phyloP scores from a whole-genome alignment of 2,797 vertebrate species.

The Centropyge bicolor region DNA sequence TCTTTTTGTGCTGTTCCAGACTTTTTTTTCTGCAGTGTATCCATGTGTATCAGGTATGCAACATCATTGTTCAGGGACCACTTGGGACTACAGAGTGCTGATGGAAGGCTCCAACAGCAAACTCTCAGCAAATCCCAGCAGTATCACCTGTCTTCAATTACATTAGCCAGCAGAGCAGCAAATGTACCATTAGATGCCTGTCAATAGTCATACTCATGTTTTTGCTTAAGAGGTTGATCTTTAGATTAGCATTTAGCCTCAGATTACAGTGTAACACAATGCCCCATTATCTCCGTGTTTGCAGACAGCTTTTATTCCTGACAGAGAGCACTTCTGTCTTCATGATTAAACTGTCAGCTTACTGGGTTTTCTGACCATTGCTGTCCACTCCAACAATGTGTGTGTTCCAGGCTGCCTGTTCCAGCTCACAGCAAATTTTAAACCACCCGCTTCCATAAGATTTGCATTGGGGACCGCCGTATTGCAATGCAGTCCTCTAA shows the following conservation, averaged over 20 bases:
- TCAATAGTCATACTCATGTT: slow-evolving; percentile 28
- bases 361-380: too few relatives aligned
- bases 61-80: slow-evolving; percentile 13
- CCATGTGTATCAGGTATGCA: slow-evolving; percentile 49
- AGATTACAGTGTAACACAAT: slow-evolving; percentile 37
- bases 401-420: too few relatives aligned
- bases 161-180: slow-evolving; percentile 42
- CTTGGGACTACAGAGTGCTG: slow-evolving; percentile 28
- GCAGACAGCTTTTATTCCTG: slow-evolving; percentile 25
- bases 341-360: slow-evolving; percentile 34
- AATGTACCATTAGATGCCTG: slow-evolving; percentile 20
- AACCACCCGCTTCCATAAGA: too few relatives aligned
- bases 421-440: too few relatives aligned
- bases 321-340: slow-evolving; percentile 30
- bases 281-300: neutral
- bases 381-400: too few relatives aligned
- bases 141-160: slow-evolving; percentile 39
- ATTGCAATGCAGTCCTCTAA: too few relatives aligned
- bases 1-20: slow-evolving; percentile 41
- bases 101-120: slow-evolving; percentile 22
- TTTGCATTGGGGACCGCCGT: too few relatives aligned
- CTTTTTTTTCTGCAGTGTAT: slow-evolving; percentile 34
- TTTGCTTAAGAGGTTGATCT: slow-evolving; percentile 40
- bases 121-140: slow-evolving; percentile 32
- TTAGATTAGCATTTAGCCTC: slow-evolving; percentile 45